phyloP scores from a whole-genome alignment of 2,888 invertebrate genomes.

The Neria commutata region DNA sequence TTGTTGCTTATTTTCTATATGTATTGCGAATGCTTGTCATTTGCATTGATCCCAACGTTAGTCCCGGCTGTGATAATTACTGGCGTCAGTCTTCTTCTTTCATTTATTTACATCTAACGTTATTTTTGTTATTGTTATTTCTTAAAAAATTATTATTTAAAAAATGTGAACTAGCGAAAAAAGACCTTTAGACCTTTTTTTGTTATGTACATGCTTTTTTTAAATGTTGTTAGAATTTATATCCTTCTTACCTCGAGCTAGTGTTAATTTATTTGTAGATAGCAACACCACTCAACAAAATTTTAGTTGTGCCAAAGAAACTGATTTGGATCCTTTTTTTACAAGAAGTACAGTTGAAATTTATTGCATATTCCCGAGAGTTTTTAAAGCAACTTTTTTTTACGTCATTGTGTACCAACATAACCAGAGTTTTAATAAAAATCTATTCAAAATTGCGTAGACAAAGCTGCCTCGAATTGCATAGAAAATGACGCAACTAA shows the following conservation, averaged over 20 bases:
- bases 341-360: too few relatives aligned
- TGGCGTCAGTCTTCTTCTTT: conserved; percentile 34
- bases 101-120: conserved; percentile 16
- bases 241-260: not conserved
- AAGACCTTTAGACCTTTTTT: conserved; percentile 5
- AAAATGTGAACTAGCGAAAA: not conserved
- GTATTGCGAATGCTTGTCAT: not conserved
- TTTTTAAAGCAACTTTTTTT: too few relatives aligned
- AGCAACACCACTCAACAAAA: too few relatives aligned
- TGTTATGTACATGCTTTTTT: not conserved
- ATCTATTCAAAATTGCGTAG: too few relatives aligned
- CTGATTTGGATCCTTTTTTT: too few relatives aligned
- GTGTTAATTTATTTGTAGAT: too few relatives aligned
- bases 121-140: conserved; percentile 3
- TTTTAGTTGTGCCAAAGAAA: too few relatives aligned
- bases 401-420: too few relatives aligned
- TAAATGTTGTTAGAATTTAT: not conserved
- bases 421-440: too few relatives aligned
- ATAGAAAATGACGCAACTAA: too few relatives aligned
- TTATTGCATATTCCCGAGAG: too few relatives aligned
- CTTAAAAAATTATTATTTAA: not conserved
- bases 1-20: conserved; percentile 7
- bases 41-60: conserved; percentile 48
- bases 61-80: conserved; percentile 63
- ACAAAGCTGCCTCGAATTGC: too few relatives aligned